A percentile compares a stretch with the other conserved stretches of the same genome.
Evolutionary conservation across 2,113 vertebrate species (phyloP).

Genomic region (Microtus pennsylvanicus): DNA sequence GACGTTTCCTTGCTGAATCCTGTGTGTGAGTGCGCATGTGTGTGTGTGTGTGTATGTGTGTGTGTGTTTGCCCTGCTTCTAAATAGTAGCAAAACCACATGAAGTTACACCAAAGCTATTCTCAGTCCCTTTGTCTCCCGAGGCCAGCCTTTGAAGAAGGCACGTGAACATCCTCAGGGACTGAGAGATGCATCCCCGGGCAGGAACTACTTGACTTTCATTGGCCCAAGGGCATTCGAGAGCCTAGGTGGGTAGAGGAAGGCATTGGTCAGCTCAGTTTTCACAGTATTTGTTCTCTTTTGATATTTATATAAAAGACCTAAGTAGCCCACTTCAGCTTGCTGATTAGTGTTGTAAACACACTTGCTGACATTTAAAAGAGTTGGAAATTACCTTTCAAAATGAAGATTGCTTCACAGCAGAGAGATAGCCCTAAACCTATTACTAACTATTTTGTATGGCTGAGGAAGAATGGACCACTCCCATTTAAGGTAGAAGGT

Average conservation of each 20-base stretch:
- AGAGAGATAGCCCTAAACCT: conserved; percentile 15
- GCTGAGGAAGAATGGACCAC: not conserved
- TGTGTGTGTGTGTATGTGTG: not conserved
- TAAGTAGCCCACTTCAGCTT: not conserved
- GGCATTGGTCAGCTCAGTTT: not conserved
- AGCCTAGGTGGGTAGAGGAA: not conserved
- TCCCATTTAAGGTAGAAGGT: not conserved
- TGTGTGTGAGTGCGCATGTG: not conserved
- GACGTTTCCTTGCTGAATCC: conserved; percentile 68
- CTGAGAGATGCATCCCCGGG: no score
- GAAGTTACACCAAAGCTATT: not conserved
- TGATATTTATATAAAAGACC: not conserved
- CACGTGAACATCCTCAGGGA: not conserved
- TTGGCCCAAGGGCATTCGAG: conserved; percentile 16
- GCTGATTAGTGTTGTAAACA: not conserved
- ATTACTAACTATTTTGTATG: not conserved
- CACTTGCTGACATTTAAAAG: not conserved
- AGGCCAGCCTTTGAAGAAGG: not conserved
- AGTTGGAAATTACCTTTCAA: not conserved
- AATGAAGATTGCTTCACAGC: not conserved
- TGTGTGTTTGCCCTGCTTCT: conserved; percentile 73
- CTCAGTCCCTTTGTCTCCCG: not conserved
- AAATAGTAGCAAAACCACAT: conserved; percentile 5
- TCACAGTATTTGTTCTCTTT: not conserved
- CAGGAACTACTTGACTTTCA: not conserved